Percentiles rank a stretch among this genome's conserved stretches.
Conservation (phyloP, 1,140 invertebrate genomes). For the Eciton burchellii region DNA sequence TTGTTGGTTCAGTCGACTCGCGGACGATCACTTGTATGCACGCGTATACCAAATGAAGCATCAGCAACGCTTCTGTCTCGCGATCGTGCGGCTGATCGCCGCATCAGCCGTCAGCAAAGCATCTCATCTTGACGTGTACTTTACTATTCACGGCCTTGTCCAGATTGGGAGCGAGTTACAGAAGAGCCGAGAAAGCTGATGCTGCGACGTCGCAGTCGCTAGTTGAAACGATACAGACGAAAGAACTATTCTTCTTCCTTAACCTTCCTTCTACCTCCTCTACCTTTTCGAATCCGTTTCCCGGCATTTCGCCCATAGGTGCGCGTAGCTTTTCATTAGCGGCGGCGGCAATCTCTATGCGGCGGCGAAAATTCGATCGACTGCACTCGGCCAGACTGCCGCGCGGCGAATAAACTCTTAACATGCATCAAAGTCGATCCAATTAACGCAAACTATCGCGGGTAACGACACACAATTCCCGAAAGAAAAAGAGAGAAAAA, state of each 20-base stretch:
- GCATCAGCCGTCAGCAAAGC: conserved; percentile 27
- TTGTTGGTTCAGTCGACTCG: too few relatives aligned
- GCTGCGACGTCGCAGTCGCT: too few relatives aligned
- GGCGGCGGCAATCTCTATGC: conserved; percentile 31
- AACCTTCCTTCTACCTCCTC: too few relatives aligned
- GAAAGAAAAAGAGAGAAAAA: conserved; percentile 45
- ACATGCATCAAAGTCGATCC: conserved; percentile 56
- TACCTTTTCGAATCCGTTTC: conserved; percentile 16
- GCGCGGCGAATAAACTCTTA: conserved; percentile 57
- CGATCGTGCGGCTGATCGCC: too few relatives aligned
- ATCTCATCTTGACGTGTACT: conserved; percentile 15
- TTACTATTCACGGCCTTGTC: conserved; percentile 30
- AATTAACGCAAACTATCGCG: conserved; percentile 59
- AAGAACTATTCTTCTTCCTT: not conserved
- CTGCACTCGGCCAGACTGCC: conserved; percentile 16
- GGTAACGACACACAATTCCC: conserved; percentile 58
- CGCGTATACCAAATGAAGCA: too few relatives aligned
- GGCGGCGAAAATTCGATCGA: conserved; percentile 33
- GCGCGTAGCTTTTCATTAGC: conserved; percentile 36
- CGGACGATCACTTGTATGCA: too few relatives aligned
- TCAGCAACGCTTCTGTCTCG: too few relatives aligned
- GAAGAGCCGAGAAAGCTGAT: too few relatives aligned
- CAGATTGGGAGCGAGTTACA: too few relatives aligned
- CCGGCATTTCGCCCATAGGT: not conserved
- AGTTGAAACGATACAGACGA: conserved; percentile 8